Conservation (phyloP, 2,113 vertebrate genomes). For the Blennius ocellaris region DNA sequence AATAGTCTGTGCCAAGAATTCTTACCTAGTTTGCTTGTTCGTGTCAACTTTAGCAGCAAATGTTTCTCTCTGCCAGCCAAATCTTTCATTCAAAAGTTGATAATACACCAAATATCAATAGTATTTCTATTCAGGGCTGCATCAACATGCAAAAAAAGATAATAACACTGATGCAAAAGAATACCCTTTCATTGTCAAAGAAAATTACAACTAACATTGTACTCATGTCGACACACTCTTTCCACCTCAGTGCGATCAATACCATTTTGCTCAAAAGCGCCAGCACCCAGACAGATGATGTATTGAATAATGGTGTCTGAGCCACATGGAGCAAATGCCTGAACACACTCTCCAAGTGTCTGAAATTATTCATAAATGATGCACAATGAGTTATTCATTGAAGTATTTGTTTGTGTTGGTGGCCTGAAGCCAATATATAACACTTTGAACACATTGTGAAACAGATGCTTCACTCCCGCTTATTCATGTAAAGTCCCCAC, state of each 20-base stretch:
- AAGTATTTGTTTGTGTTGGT: conserved; percentile 8
- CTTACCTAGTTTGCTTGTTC: conserved; percentile 2
- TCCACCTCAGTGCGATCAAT: conserved; percentile 26
- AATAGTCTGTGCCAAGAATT: conserved; percentile 3
- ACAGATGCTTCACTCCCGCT: no score
- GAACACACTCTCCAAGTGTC: conserved; percentile 16
- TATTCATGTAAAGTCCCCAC: no score
- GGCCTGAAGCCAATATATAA: conserved; percentile 6
- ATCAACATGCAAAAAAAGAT: not conserved
- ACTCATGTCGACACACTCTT: not conserved
- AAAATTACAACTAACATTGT: not conserved
- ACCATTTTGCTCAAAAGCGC: conserved; percentile 5
- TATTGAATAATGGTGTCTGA: not conserved
- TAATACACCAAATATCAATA: no score
- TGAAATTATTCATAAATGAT: conserved; percentile 34
- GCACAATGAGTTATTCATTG: not conserved
- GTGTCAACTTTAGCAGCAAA: not conserved
- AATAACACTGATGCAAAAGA: not conserved
- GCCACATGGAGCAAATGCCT: not conserved
- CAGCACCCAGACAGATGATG: conserved; percentile 28
- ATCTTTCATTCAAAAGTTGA: no score
- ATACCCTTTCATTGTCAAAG: not conserved
- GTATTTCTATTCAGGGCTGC: not conserved
- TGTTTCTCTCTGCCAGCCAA: no score
- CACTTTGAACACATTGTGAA: not conserved